Evolutionary conservation across 1,140 invertebrate genomes (phyloP).

Genomic region (Tetragnatha versicolor): DNA sequence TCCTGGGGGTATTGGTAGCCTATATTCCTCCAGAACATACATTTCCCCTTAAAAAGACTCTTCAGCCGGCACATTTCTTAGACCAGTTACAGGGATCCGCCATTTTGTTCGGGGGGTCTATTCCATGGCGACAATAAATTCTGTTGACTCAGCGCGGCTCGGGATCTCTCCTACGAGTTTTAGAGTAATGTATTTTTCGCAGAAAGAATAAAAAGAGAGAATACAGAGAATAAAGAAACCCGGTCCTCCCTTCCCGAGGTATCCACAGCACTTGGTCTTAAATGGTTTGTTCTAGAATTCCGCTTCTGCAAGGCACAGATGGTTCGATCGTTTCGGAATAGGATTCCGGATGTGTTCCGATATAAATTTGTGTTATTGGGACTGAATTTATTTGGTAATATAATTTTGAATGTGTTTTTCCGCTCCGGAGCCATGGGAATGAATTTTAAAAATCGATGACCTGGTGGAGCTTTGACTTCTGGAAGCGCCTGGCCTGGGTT

Average conservation of each 20-base stretch:
- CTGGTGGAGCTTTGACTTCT: too few species aligned
- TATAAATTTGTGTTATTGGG: conserved; percentile 14
- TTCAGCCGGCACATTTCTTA: not conserved
- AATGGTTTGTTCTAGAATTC: conserved; percentile 32
- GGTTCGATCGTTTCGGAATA: conserved; percentile 8
- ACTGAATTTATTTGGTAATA: too few species aligned
- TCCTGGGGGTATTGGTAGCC: not conserved
- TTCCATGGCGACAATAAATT: conserved; percentile 38
- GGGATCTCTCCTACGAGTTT: conserved; percentile 39
- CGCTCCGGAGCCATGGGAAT: too few species aligned
- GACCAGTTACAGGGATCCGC: not conserved
- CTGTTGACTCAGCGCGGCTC: conserved; percentile 40
- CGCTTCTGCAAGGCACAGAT: not conserved
- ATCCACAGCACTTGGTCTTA: conserved; percentile 19
- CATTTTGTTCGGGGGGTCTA: not conserved
- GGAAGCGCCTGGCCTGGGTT: too few species aligned
- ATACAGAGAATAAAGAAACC: not conserved
- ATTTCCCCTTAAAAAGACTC: not conserved
- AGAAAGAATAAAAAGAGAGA: conserved; percentile 5
- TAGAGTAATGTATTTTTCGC: conserved; percentile 40
- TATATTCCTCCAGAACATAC: not conserved
- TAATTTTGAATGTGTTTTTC: too few species aligned
- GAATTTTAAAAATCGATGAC: too few species aligned
- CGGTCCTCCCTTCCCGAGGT: not conserved
- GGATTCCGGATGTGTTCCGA: not conserved